Base-by-base conservation (phyloP, 2,888 invertebrate species). In the Stenolophus ochropezus region DNA sequence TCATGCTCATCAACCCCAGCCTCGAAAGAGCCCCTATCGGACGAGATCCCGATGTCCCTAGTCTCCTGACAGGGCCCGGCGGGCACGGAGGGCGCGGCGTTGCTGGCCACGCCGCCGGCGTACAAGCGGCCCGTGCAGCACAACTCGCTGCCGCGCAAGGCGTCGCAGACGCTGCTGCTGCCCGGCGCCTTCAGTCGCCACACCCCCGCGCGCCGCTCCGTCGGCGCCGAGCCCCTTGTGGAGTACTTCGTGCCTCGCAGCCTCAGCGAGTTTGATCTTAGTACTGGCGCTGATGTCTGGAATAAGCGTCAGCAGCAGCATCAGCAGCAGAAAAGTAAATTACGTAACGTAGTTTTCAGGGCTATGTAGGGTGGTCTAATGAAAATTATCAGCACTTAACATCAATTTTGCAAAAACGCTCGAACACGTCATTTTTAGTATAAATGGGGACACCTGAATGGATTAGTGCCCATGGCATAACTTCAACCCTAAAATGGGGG, bases 221-320 rank as follows among this genome's bases (percentile, higher is more conserved):
- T 90, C 82, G 89, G 89, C 85, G 81, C 81, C n/a, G 81, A 81
- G 14, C 81, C 81, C 11, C 58, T 81, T 2, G 81, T 81, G 16
- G 96, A 96, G 87, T 96, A 96, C 88, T 96, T 96, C 88, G 95
- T 96, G 83, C 96, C 96, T 83, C 91, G 96, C 82, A 95, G 95
- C 88, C 92, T 96, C 82, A 96, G 96, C 89, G 96, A 96, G 87
- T 96, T 96, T 86, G 95, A 96, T 87, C 88, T 96, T 81, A 92
- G 93, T 0, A 93, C 94, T 49, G 87, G 65, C 3, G 65, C 33
- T 2, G 65, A 69, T 4, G 65, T 69, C 2, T 69, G 65, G 65
- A 89, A 0, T 92, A n/a, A n/a, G n/a, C n/a, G n/a, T n/a, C n/a
- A n/a, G n/a, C n/a, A n/a, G n/a, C n/a, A n/a, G n/a, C n/a, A n/a